Percentiles rank a stretch among this genome's conserved stretches.
These are phyloP conservation scores for Himalopsyche anomala DNA, from an alignment of 2,888 invertebrate genomes.

Conservation along the genomic window DNA sequence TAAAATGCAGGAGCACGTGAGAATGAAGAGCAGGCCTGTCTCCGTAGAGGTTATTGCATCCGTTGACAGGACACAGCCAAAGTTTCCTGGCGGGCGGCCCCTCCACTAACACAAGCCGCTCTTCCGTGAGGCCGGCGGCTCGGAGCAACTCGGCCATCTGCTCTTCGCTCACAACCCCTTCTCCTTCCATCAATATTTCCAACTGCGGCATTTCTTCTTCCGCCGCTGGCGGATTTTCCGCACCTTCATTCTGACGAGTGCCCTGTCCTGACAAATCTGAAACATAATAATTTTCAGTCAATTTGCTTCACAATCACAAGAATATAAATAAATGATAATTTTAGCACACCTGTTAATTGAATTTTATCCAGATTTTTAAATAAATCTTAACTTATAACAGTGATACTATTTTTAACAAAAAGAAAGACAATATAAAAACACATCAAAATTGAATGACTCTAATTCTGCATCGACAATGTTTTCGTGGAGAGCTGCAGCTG, in stretches of 20 bases:
- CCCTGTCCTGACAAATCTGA: slow-evolving; percentile 20
- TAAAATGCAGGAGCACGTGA: slow-evolving; percentile 63
- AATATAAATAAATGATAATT: too few species aligned
- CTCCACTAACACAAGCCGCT: slow-evolving; percentile 52
- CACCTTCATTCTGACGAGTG: slow-evolving; percentile 16
- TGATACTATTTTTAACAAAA: not conserved
- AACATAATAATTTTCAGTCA: not conserved
- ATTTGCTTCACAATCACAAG: too few species aligned
- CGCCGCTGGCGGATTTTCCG: not conserved
- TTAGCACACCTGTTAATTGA: not conserved
- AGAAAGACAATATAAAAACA: not conserved
- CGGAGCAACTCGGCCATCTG: slow-evolving; percentile 46
- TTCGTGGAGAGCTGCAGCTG: slow-evolving; percentile 5
- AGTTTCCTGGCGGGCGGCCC: slow-evolving; percentile 46
- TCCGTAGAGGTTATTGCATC: slow-evolving; percentile 60
- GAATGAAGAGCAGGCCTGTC: slow-evolving; percentile 54
- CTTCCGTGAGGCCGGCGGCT: slow-evolving; percentile 50
- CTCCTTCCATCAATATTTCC: not conserved
- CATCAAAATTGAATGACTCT: not conserved
- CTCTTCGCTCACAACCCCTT: slow-evolving; percentile 12
- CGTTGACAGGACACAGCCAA: slow-evolving; percentile 62
- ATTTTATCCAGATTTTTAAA: not conserved
- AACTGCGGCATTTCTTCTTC: not conserved
- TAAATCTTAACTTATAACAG: not conserved
- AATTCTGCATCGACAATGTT: not conserved